Conservation (phyloP, 2,113 vertebrate genomes). For the Lophura nycthemera region DNA sequence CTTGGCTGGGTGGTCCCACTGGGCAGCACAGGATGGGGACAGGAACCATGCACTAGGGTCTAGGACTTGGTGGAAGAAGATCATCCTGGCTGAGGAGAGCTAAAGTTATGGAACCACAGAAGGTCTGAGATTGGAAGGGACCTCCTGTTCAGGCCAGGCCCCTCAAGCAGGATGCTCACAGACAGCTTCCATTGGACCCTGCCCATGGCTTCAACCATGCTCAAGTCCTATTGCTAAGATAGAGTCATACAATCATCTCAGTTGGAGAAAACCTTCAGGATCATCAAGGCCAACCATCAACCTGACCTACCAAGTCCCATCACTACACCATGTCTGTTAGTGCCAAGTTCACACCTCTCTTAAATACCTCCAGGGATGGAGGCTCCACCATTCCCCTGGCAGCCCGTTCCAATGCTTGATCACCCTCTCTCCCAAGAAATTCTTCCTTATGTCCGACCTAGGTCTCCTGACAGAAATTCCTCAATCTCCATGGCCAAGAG, state of each 20-base stretch:
- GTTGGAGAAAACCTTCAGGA: background rate
- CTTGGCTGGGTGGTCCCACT: accelerated
- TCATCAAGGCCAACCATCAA: background rate
- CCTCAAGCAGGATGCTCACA: background rate
- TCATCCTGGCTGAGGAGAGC: background rate
- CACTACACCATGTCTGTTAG: background rate
- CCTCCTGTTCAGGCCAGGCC: background rate
- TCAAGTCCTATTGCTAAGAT: background rate
- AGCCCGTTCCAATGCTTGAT: background rate
- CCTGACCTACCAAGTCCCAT: background rate
- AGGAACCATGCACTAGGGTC: background rate
- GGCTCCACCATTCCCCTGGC: background rate
- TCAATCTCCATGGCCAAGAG: background rate
- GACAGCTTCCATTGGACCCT: background rate
- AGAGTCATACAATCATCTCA: background rate
- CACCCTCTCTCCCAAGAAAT: background rate
- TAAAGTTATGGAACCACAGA: background rate
- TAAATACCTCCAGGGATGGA: background rate
- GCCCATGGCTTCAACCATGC: background rate
- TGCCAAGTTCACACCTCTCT: background rate
- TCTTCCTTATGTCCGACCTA: background rate
- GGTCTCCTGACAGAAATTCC: background rate
- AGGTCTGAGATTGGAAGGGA: background rate
- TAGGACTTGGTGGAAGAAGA: background rate
- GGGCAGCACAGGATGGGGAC: background rate